phyloP scores from a whole-genome alignment of 2,797 vertebrate genomes.

The Enteromius thamalakanensis region DNA sequence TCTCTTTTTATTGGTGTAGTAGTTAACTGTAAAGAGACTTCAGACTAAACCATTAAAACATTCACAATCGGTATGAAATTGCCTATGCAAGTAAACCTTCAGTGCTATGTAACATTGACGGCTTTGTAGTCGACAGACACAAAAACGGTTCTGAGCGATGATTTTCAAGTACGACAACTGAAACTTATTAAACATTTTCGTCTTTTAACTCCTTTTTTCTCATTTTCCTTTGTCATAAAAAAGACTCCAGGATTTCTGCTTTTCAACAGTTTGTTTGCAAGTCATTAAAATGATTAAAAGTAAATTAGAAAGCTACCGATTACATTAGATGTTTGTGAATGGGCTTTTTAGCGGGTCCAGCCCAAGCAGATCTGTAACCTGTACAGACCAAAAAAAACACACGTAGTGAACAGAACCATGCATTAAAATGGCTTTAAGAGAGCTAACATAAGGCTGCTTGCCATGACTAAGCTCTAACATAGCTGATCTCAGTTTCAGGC shows the following conservation, averaged over 20 bases:
- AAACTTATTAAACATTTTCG: slow-evolving; percentile 62
- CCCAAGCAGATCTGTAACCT: slow-evolving; percentile 81
- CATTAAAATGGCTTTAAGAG: slow-evolving; percentile 69
- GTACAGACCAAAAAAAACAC: slow-evolving; percentile 72
- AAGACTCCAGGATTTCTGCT: slow-evolving; percentile 76
- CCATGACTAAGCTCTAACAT: slow-evolving; percentile 59
- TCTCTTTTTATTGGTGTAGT: slow-evolving; percentile 41
- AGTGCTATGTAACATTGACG: slow-evolving; percentile 69
- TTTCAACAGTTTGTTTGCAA: slow-evolving; percentile 69
- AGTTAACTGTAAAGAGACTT: slow-evolving; percentile 55
- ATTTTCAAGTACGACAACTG: slow-evolving; percentile 79
- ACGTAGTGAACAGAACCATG: slow-evolving; percentile 64
- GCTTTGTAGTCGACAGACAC: slow-evolving; percentile 74
- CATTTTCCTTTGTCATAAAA: slow-evolving; percentile 58
- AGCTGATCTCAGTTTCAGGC: slow-evolving; percentile 61
- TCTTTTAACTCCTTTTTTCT: slow-evolving; percentile 10
- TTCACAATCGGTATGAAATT: slow-evolving; percentile 69
- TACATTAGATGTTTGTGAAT: slow-evolving; percentile 66
- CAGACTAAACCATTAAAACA: slow-evolving; percentile 64
- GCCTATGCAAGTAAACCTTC: slow-evolving; percentile 68
- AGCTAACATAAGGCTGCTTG: slow-evolving; percentile 67
- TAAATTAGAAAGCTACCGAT: slow-evolving; percentile 64
- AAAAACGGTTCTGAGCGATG: slow-evolving; percentile 72
- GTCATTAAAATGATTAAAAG: slow-evolving; percentile 60
- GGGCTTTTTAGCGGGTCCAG: slow-evolving; percentile 81